phyloP scores from a whole-genome alignment of 2,888 invertebrate genomes.

The Eupithecia vulgata region DNA sequence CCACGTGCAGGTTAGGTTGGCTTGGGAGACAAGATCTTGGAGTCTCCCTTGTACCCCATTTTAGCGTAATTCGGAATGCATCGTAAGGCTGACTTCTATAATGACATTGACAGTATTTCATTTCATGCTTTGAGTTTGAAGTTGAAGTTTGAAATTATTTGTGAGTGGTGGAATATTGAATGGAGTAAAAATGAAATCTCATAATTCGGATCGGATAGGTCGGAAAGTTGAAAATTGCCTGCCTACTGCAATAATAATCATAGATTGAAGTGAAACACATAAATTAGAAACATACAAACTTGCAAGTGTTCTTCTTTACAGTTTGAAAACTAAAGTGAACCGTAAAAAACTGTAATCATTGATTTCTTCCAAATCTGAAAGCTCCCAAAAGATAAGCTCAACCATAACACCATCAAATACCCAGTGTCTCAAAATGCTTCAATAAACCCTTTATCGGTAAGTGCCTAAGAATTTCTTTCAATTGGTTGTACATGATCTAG shows the following conservation, averaged over 20 bases:
- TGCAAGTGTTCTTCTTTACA: not conserved
- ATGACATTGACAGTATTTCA: too few species aligned
- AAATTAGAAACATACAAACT: not conserved
- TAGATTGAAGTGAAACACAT: not conserved
- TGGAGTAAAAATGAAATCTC: not conserved
- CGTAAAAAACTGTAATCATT: constrained; percentile 69
- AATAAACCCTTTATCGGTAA: constrained; percentile 5
- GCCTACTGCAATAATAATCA: too few species aligned
- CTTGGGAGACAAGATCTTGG: too few species aligned
- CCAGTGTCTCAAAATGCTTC: not conserved
- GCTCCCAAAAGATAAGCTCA: constrained; percentile 20
- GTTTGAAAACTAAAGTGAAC: not conserved
- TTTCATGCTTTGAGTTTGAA: too few species aligned
- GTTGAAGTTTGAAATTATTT: too few species aligned
- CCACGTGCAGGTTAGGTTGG: too few species aligned
- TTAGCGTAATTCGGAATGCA: too few species aligned
- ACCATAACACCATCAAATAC: not conserved
- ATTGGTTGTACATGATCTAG: not conserved
- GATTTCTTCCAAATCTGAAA: constrained; percentile 21
- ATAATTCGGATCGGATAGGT: not conserved
- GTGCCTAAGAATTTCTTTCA: not conserved
- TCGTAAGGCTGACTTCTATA: too few species aligned
- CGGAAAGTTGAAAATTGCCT: not conserved
- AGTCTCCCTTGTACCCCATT: too few species aligned
- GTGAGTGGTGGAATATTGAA: too few species aligned